Evolutionary conservation across 2,113 vertebrate genomes (phyloP).

Genomic region (Brachypodius melanocephalos): DNA sequence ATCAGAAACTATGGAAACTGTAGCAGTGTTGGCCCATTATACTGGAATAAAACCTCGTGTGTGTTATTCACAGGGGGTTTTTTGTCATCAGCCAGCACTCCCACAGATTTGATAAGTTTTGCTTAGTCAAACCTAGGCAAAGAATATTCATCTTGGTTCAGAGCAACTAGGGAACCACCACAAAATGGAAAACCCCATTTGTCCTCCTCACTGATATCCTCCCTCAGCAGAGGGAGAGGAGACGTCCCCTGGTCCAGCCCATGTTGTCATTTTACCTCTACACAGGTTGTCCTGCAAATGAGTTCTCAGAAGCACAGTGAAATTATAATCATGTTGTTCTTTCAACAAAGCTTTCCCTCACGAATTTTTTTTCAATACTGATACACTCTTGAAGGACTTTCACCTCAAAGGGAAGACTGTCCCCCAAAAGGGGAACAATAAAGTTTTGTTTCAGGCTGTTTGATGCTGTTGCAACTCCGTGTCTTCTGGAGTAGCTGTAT

Average conservation of each 20-base stretch:
- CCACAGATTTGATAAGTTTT: background rate
- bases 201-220: background rate
- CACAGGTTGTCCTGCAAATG: accelerated
- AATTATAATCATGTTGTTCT: background rate
- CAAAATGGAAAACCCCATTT: background rate
- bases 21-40: background rate
- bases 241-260: background rate
- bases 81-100: background rate
- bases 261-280: background rate
- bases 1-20: background rate
- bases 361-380: background rate
- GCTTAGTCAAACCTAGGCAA: background rate
- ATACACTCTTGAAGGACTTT: background rate
- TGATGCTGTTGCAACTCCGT: conserved; percentile 22
- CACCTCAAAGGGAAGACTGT: background rate
- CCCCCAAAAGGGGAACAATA: background rate
- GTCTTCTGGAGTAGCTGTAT: conserved; percentile 22
- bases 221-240: background rate
- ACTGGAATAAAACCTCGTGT: background rate
- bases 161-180: background rate
- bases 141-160: background rate
- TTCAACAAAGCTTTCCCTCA: background rate
- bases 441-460: background rate
- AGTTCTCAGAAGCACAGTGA: background rate
- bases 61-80: background rate